Percentiles rank a stretch among this genome's conserved stretches.
Conservation (phyloP, 2,888 invertebrate genomes). For the Amiota mariae region DNA sequence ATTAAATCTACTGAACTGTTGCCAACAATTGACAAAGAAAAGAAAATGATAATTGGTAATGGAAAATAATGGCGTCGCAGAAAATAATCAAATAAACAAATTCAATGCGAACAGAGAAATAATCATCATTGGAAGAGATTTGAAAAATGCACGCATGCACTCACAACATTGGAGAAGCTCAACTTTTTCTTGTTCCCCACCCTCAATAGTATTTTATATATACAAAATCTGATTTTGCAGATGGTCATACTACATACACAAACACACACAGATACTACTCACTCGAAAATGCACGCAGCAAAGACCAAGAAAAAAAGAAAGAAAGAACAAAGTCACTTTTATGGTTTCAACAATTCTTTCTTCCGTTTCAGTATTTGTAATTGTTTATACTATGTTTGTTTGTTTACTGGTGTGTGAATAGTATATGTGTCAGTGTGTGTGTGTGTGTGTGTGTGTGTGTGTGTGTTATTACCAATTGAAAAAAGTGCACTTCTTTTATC, state of each 20-base stretch:
- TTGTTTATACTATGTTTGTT: not conserved
- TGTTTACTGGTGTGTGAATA: not conserved
- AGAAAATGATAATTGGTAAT: not conserved
- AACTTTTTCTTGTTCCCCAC: not conserved
- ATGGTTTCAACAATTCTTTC: conserved; percentile 55
- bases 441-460: conserved; percentile 4
- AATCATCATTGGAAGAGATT: no score
- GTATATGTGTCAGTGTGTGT: conserved; percentile 22
- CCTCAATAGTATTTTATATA: not conserved
- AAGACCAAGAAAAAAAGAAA: conserved; percentile 38
- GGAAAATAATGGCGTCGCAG: not conserved
- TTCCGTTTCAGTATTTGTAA: not conserved
- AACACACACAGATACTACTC: not conserved
- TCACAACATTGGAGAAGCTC: not conserved
- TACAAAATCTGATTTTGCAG: conserved; percentile 35
- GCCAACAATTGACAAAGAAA: conserved; percentile 13
- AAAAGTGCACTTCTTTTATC: conserved; percentile 34
- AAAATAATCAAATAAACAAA: conserved; percentile 9
- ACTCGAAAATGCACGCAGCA: conserved; percentile 11
- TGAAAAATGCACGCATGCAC: not conserved
- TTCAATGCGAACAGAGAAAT: conserved; percentile 1
- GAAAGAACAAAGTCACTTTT: conserved; percentile 51
- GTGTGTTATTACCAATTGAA: conserved; percentile 6
- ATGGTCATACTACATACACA: conserved; percentile 52
- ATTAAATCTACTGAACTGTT: not conserved